These are phyloP conservation scores for Lutjanus campechanus DNA, from an alignment of 2,797 vertebrate species.

Conservation along the genomic window DNA sequence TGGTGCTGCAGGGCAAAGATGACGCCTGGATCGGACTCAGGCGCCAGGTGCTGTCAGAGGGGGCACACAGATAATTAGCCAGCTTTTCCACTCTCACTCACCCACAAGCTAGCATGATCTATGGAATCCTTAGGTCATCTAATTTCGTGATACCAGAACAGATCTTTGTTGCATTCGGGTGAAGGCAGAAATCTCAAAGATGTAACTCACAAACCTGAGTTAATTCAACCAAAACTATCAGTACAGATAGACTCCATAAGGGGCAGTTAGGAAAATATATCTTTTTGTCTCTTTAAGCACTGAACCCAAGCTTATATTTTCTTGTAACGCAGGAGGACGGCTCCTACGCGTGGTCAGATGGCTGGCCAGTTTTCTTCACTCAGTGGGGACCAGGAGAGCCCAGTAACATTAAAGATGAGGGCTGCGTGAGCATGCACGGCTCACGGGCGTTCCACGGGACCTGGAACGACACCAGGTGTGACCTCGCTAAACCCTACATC, in stretches of 20 bases:
- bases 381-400: constrained; percentile 89
- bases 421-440: constrained; percentile 85
- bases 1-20: constrained; percentile 73
- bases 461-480: constrained; percentile 88
- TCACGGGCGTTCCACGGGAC: constrained; percentile 77
- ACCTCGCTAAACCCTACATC: constrained; percentile 80
- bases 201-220: no score
- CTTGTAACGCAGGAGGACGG: constrained; percentile 62
- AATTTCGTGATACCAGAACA: no score
- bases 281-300: neutral
- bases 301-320: neutral
- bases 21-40: constrained; percentile 88
- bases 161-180: no score
- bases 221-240: no score
- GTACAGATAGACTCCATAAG: neutral
- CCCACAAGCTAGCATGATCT: no score
- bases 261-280: neutral
- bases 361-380: constrained; percentile 88
- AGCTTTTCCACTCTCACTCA: no score
- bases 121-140: no score
- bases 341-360: constrained; percentile 83
- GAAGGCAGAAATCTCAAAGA: no score
- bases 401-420: constrained; percentile 76
- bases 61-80: no score
- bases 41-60: constrained; percentile 68